A percentile compares a stretch with the other conserved stretches of the same genome.
These are phyloP conservation scores for Cordilura impudica DNA, from an alignment of 2,888 invertebrate genomes.

Conservation along the genomic window DNA sequence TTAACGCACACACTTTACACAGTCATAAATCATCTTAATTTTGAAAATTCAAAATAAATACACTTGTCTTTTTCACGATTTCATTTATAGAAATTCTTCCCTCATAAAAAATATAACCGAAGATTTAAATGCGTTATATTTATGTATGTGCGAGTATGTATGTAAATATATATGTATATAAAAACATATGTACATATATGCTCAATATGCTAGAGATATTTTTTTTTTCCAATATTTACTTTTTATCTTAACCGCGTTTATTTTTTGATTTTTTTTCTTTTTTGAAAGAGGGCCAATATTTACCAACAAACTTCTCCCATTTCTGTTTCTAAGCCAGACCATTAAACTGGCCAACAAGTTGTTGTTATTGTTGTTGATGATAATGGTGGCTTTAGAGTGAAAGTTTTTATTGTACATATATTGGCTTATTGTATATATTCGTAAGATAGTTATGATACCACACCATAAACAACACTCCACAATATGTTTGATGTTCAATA, in stretches of 20 bases:
- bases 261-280: too few species aligned
- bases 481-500: conserved; percentile 4
- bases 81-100: conserved; percentile 17
- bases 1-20: too few species aligned
- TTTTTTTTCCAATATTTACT: conserved; percentile 6
- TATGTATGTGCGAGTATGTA: too few species aligned
- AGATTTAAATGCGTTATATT: background rate
- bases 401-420: conserved; percentile 19
- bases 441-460: background rate
- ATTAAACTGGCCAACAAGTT: background rate
- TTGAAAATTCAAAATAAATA: too few species aligned
- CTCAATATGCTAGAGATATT: background rate
- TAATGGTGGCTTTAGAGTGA: conserved; percentile 31
- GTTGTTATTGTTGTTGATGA: background rate
- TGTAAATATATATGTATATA: too few species aligned
- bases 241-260: conserved; percentile 23
- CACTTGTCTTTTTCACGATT: conserved; percentile 2
- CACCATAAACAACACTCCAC: background rate
- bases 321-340: background rate
- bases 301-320: background rate
- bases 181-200: too few species aligned
- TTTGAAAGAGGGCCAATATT: background rate
- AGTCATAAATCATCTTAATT: background rate
- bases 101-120: background rate
- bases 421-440: background rate